These are phyloP conservation scores for Nothocercus nigrocapillus DNA, from an alignment of 2,113 vertebrate species.

Conservation along the genomic window DNA sequence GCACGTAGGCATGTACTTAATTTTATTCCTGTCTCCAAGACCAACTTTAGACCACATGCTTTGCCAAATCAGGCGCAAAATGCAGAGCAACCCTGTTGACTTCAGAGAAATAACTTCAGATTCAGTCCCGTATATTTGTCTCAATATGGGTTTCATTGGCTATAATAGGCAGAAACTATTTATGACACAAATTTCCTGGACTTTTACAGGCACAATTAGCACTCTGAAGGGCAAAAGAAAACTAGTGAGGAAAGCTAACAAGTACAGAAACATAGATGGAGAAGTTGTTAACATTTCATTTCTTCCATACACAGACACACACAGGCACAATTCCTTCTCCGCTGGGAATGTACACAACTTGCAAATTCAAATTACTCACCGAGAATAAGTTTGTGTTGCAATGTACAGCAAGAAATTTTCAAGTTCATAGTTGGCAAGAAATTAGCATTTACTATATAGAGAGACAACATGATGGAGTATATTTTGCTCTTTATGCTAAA, in stretches of 20 bases:
- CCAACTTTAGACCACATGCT: constrained; percentile 54
- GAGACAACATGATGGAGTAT: constrained; percentile 57
- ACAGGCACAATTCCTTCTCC: constrained; percentile 49
- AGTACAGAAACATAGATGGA: constrained; percentile 51
- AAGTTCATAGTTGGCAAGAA: constrained; percentile 61
- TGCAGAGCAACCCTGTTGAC: constrained; percentile 54
- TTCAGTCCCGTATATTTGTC: constrained; percentile 56
- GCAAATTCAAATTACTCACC: constrained; percentile 37
- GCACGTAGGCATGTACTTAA: constrained; percentile 20
- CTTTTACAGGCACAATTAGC: constrained; percentile 57
- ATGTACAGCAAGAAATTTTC: constrained; percentile 54
- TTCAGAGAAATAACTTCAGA: constrained; percentile 51
- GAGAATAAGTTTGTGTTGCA: constrained; percentile 63
- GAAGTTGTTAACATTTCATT: constrained; percentile 69
- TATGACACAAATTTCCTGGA: constrained; percentile 60
- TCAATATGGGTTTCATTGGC: constrained; percentile 61
- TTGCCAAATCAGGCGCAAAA: constrained; percentile 63
- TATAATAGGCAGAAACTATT: constrained; percentile 67
- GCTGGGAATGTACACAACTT: constrained; percentile 40
- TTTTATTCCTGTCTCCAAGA: constrained; percentile 39
- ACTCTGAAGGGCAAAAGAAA: constrained; percentile 59
- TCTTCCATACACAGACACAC: constrained; percentile 4
- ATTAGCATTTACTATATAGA: constrained; percentile 65
- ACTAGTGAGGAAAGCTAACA: constrained; percentile 52
- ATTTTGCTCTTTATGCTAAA: constrained; percentile 64